Evolutionary conservation across 1,140 invertebrate species (phyloP).

Genomic region (Cyrtorhinus lividipennis): DNA sequence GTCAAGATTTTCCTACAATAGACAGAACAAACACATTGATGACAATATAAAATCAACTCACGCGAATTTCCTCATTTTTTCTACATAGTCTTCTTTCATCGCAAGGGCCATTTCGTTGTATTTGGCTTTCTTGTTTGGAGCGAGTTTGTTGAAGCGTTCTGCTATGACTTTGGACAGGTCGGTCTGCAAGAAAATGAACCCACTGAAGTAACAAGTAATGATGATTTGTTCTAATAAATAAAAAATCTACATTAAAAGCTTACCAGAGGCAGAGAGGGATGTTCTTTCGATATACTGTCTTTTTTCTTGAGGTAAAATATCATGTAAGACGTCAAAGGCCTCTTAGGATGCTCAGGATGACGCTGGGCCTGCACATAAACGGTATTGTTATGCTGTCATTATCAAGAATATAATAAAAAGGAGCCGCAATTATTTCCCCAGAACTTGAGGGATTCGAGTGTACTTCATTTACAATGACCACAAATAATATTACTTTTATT

Average conservation of each 20-base stretch:
- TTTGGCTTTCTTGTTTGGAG: slow-evolving; percentile 31
- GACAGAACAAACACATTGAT: background rate
- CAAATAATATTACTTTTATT: no score
- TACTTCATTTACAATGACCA: no score
- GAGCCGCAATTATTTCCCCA: no score
- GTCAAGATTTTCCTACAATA: no score
- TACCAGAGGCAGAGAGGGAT: slow-evolving; percentile 30
- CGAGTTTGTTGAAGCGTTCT: slow-evolving; percentile 29
- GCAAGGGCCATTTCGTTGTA: slow-evolving; percentile 26
- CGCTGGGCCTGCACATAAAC: slow-evolving; percentile 18
- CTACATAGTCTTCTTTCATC: slow-evolving; percentile 26
- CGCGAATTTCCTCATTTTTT: slow-evolving; percentile 26
- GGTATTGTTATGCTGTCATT: no score
- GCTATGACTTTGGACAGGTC: slow-evolving; percentile 31
- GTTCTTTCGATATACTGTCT: slow-evolving; percentile 28
- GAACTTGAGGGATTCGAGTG: no score
- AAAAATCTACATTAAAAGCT: background rate
- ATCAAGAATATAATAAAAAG: no score
- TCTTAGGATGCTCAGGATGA: slow-evolving; percentile 33
- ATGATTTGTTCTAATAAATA: slow-evolving; percentile 13
- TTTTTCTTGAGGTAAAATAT: slow-evolving; percentile 32
- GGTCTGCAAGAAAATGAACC: slow-evolving; percentile 24
- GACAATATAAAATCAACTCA: slow-evolving; percentile 12
- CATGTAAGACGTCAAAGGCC: slow-evolving; percentile 33
- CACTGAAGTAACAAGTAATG: background rate